These are phyloP conservation scores for Fukomys damarensis DNA, from an alignment of 2,113 vertebrate genomes.

Conservation along the genomic window DNA sequence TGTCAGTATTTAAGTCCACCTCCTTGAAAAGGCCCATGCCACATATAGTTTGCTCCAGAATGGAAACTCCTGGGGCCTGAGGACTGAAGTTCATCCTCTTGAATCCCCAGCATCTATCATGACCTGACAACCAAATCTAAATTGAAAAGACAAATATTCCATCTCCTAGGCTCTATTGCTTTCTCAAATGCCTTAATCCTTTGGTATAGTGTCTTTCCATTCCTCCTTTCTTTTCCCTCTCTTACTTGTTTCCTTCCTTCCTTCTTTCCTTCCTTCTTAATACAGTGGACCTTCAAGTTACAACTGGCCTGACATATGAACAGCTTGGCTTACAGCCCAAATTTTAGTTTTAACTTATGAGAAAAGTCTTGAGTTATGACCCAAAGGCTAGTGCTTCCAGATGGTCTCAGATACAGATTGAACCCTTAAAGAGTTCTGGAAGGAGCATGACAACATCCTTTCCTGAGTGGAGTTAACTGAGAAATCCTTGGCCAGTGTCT, in stretches of 20 bases:
- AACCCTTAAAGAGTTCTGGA: too few relatives aligned
- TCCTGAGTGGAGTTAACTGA: too few relatives aligned
- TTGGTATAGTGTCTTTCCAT: neutral
- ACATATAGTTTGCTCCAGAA: neutral
- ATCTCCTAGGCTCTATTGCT: neutral
- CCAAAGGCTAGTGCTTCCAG: too few relatives aligned
- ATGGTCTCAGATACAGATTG: too few relatives aligned
- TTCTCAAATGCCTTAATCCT: neutral
- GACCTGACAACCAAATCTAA: neutral
- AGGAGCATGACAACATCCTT: too few relatives aligned
- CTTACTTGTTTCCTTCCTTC: accelerated
- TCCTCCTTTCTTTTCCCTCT: neutral
- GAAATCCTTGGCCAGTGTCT: too few relatives aligned
- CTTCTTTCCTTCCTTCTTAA: neutral
- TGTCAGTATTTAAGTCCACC: neutral
- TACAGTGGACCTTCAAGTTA: neutral
- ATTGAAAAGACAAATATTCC: neutral
- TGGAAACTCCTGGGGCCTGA: neutral
- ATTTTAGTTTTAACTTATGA: too few relatives aligned
- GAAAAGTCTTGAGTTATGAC: too few relatives aligned
- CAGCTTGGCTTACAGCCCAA: too few relatives aligned
- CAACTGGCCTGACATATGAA: too few relatives aligned
- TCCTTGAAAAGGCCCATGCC: neutral
- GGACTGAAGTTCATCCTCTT: neutral
- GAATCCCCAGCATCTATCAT: neutral